Evolutionary conservation across 2,113 vertebrate species (phyloP).

Genomic region (Leucosticte australis): DNA sequence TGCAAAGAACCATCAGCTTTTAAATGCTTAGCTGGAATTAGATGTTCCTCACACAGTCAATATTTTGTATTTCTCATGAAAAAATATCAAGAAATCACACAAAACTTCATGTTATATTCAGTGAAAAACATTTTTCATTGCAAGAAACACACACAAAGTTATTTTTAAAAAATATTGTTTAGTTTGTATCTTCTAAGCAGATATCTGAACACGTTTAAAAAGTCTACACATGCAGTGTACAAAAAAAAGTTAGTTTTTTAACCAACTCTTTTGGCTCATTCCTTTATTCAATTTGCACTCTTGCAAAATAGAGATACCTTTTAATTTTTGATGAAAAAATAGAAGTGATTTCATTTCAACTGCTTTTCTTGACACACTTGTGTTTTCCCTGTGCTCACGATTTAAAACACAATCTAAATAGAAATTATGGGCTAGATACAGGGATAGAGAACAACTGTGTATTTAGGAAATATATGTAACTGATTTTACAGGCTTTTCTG

Average conservation of each 20-base stretch:
- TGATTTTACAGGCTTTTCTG: not conserved
- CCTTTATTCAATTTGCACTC: not conserved
- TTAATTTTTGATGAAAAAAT: not conserved
- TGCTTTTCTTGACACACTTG: not conserved
- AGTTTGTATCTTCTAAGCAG: not conserved
- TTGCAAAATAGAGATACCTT: not conserved
- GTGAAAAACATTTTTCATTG: constrained; percentile 32
- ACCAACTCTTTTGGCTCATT: not conserved
- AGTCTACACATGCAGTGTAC: not conserved
- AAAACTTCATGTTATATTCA: not conserved
- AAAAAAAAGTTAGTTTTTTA: not conserved
- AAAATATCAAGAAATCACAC: not conserved
- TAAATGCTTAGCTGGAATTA: not conserved
- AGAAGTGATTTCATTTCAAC: not conserved
- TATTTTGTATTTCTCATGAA: not conserved
- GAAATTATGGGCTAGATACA: not conserved
- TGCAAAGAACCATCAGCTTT: not conserved
- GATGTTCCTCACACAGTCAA: not conserved
- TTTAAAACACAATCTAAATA: not conserved
- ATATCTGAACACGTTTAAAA: not conserved
- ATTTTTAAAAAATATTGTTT: not conserved
- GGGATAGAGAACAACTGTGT: not conserved
- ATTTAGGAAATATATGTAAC: not conserved
- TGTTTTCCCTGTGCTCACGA: not conserved
- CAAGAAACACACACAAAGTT: not conserved